These are phyloP conservation scores for Drosophila atripex DNA, from an alignment of 2,888 invertebrate genomes.

Conservation along the genomic window DNA sequence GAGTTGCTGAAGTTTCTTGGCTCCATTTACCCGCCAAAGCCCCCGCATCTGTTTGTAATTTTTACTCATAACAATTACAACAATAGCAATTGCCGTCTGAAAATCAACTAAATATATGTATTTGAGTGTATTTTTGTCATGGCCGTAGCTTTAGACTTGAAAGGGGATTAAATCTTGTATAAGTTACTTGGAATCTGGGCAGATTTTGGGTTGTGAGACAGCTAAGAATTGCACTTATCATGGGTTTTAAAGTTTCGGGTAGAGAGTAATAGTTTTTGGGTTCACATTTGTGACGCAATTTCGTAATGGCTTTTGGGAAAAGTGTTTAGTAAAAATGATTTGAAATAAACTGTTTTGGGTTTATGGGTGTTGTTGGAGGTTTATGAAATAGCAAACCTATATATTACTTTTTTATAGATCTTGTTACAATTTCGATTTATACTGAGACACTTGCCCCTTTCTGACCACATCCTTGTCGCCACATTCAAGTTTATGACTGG, in stretches of 20 bases:
- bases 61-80: constrained; percentile 77
- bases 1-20: constrained; percentile 23
- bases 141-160: constrained; percentile 13
- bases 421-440: too few relatives aligned
- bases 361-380: too few relatives aligned
- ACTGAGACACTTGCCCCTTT: neutral
- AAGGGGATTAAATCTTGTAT: constrained; percentile 19
- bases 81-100: constrained; percentile 62
- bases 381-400: too few relatives aligned
- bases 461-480: constrained; percentile 11
- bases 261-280: neutral
- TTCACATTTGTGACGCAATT: constrained; percentile 14
- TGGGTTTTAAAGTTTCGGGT: constrained; percentile 4
- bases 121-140: constrained; percentile 5
- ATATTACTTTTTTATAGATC: too few relatives aligned
- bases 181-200: constrained; percentile 19
- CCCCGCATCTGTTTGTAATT: constrained; percentile 53
- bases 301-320: constrained; percentile 7
- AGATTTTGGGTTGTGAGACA: neutral
- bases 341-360: too few relatives aligned
- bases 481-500: constrained; percentile 18
- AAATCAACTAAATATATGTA: constrained; percentile 58
- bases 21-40: neutral
- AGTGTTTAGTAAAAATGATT: neutral
- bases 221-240: constrained; percentile 1